phyloP scores from a whole-genome alignment of 2,888 invertebrate species.

The Tridacna gigas region DNA sequence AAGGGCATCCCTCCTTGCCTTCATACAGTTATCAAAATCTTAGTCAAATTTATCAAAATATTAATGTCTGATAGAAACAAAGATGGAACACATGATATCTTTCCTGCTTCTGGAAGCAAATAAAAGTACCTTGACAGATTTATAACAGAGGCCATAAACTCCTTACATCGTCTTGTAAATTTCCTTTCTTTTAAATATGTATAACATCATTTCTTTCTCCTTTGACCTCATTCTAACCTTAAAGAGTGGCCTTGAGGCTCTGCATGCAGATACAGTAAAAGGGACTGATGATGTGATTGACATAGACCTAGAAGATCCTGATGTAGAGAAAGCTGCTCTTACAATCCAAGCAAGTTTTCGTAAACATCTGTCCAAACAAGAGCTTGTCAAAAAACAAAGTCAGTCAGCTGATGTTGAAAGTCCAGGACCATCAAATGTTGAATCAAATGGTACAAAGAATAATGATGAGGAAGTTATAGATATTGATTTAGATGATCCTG shows the following conservation, averaged over 20 bases:
- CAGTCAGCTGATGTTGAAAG: constrained; percentile 18
- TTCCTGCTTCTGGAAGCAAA: too few relatives aligned
- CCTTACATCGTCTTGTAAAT: too few relatives aligned
- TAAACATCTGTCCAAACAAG: constrained; percentile 37
- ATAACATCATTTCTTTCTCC: background rate
- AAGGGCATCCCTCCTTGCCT: too few relatives aligned
- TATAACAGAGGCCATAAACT: too few relatives aligned
- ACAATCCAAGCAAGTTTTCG: constrained; percentile 79
- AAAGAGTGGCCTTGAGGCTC: constrained; percentile 12
- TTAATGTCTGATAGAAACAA: too few relatives aligned
- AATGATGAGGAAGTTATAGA: constrained; percentile 53
- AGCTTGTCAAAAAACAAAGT: constrained; percentile 19
- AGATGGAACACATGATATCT: too few relatives aligned
- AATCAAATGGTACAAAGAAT: background rate
- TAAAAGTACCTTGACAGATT: too few relatives aligned
- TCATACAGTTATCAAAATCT: too few relatives aligned
- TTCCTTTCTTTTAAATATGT: background rate
- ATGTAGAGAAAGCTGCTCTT: constrained; percentile 72
- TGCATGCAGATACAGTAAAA: constrained; percentile 6
- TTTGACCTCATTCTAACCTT: background rate
- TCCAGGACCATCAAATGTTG: constrained; percentile 10
- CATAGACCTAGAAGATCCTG: constrained; percentile 75
- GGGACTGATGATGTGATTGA: constrained; percentile 1
- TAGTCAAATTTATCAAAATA: too few relatives aligned
- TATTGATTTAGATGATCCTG: constrained; percentile 71